Evolutionary conservation across 1,140 invertebrate species (phyloP), one percentile per base, ranked within the genome.

Genomic region (Mercenaria mercenaria): DNA sequence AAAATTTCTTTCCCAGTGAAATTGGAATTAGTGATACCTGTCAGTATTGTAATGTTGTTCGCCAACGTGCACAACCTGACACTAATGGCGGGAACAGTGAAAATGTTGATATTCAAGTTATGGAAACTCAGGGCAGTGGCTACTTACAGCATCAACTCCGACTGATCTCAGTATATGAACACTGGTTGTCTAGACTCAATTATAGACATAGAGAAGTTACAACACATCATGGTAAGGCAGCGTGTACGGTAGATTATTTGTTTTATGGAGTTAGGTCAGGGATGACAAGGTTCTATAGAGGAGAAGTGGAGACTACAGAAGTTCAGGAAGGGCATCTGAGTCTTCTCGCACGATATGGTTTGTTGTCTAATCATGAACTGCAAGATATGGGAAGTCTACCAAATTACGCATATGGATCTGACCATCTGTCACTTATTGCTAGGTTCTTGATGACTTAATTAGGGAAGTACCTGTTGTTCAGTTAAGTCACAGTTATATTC

Each of bases 21-120:
- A 93, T 97, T 52, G 96, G 97, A 18, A 96, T 98, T 47, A 97
- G 96, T 43, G 97, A 98, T 93, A 96, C 96, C 77, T 98, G 97
- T 93, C 97, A 97, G 95, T 97, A 97, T 95, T 95, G 96, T 29
- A 95, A 76, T 39, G 43, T 39, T 26, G 50, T 50, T 39, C 20
- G 34, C 0, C 26, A 43, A 11, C 39, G 67, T 32, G 23, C 4
- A 34, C n/a, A n/a, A 39, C 8, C 15, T 15, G 13, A n/a, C 20
- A 37, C 34, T 29, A 8, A 29, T 34, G 59, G 1, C 15, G 52
- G 23, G 11, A 15, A 47, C 23, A 2, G 23, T 39, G 26, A 43
- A 0, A 1, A 56, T 32, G 26, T 18, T 20, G 26, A 47, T 50
- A 20, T 59, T 29, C 29, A 32, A 20, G 39, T 83, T 41, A 23